phyloP scores from a whole-genome alignment of 1,140 invertebrate species.

The Tetramorium simillimum region DNA sequence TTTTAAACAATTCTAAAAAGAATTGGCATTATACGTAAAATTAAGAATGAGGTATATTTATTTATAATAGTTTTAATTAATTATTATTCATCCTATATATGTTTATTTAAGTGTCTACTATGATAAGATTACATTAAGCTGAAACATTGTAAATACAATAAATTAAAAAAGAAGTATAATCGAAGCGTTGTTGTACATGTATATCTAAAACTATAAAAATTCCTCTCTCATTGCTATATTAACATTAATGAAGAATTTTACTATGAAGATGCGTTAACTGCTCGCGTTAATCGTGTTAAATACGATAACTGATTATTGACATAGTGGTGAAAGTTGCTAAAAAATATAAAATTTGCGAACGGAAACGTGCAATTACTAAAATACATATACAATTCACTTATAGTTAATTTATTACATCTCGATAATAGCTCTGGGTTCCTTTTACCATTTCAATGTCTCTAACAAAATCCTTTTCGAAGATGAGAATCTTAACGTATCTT shows the following conservation, averaged over 20 bases:
- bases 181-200: not conserved
- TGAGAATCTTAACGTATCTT: conserved; percentile 1
- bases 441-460: not conserved
- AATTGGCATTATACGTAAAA: not conserved
- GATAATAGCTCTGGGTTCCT: not conserved
- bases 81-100: not conserved
- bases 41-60: conserved; percentile 18
- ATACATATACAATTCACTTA: not conserved
- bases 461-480: not conserved
- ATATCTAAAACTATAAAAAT: not conserved
- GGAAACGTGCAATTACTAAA: not conserved
- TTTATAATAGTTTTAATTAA: not conserved
- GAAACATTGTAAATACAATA: conserved; percentile 36
- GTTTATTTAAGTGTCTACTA: not conserved
- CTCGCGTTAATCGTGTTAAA: conserved; percentile 14
- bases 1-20: not conserved
- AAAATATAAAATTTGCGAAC: not conserved
- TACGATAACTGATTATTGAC: not conserved
- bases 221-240: not conserved
- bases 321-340: conserved; percentile 5
- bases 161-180: not conserved
- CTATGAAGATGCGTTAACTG: not conserved
- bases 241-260: conserved; percentile 24
- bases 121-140: not conserved
- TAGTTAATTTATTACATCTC: not conserved